These are phyloP conservation scores for Hemistola chrysoprasaria DNA, from an alignment of 2,888 invertebrate species.

Conservation along the genomic window DNA sequence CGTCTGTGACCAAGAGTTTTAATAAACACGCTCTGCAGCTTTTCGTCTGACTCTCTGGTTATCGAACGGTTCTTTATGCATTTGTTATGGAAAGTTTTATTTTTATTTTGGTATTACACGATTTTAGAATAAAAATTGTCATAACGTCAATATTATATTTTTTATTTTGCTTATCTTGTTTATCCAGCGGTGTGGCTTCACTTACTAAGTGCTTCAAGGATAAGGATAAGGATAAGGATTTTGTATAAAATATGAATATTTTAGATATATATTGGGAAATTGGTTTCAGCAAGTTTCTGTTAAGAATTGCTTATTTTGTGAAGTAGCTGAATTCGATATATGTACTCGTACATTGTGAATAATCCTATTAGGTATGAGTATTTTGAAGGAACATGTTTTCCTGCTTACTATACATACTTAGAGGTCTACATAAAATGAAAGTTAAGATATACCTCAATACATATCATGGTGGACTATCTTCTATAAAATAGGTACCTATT, in stretches of 20 bases:
- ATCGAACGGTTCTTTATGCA: slow-evolving; percentile 9
- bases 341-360: too few species aligned
- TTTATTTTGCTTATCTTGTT: slow-evolving; percentile 15
- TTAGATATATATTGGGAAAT: too few species aligned
- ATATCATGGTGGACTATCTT: too few species aligned
- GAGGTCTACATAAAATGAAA: too few species aligned
- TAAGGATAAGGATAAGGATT: not conserved
- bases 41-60: slow-evolving; percentile 8
- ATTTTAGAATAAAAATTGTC: slow-evolving; percentile 17
- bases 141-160: slow-evolving; percentile 9
- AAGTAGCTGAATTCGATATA: too few species aligned
- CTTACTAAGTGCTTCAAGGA: slow-evolving; percentile 9
- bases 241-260: too few species aligned
- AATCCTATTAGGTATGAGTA: too few species aligned
- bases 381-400: too few species aligned
- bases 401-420: too few species aligned
- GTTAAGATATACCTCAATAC: too few species aligned
- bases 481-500: too few species aligned
- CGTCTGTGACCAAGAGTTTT: not conserved
- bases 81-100: too few species aligned
- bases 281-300: not conserved
- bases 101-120: slow-evolving; percentile 14
- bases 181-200: slow-evolving; percentile 7
- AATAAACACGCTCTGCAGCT: slow-evolving; percentile 16
- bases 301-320: not conserved